Evolutionary conservation across 1,140 invertebrate genomes (phyloP), one percentile per base, ranked within the genome.

Genomic region (Pachyrhynchus sulphureomaculatus): DNA sequence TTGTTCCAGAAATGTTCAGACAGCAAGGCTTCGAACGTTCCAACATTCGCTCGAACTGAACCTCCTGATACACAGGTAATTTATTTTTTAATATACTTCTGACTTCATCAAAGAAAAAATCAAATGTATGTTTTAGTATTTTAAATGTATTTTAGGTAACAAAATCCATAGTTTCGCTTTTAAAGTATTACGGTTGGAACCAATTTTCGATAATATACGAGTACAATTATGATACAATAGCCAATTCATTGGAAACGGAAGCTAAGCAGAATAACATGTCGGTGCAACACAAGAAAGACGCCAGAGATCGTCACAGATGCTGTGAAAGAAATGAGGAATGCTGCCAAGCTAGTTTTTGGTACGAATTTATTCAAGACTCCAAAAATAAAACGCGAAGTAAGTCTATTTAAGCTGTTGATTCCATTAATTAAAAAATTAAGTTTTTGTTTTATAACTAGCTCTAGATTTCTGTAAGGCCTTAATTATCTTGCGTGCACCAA

Each of bases 181-280:
- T 99, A 53, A 81, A 86, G 33, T 91, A 96, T 78, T 95, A 93
- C 77, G 87, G 90, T 66, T 99, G 95, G 95, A 86, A 88, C 56
- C 95, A 94, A 75, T 97, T 98, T 78, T 88, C 91, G 13, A 90
- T 99, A 41, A 82, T 98, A n/a, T 89, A 88, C 55, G 93, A 97
- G 72, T 85, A 88, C 48, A 78, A 83, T 0, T 92, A 87, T 86
- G 81, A 82, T 59, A 88, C 86, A 0, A 91, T 95, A 3, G 91
- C 90, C 0, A 78, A 85, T 48, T 88, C 86, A 9, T 77, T 96
- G 39, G 80, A 85, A 72, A 82, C 87, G 51, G 83, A 90, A 71
- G 91, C 91, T 0, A 79, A 86, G 65, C 49, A 47, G 12, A 65
- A 60, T 10, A 93, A 93, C 72, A 87, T 94, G 78, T 92, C 88